A percentile compares a stretch with the other conserved stretches of the same genome.
These are phyloP conservation scores for Nasonia oneida DNA, from an alignment of 2,888 invertebrate species.

Conservation along the genomic window DNA sequence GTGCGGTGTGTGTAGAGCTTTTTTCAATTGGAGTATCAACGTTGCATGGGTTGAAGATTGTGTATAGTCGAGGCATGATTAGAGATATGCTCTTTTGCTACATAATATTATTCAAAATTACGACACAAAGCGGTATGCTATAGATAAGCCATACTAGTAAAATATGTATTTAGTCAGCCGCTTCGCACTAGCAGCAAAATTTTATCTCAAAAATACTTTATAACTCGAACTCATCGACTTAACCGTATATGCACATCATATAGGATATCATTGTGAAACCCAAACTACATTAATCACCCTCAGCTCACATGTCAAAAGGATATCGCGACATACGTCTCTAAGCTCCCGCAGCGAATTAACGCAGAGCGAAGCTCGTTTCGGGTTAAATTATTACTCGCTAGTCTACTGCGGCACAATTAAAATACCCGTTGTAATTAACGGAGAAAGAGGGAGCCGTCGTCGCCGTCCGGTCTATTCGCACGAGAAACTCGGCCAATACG, in stretches of 20 bases:
- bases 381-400: slow-evolving; percentile 37
- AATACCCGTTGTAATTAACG: not conserved
- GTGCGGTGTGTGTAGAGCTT: not conserved
- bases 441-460: not conserved
- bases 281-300: not conserved
- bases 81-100: not conserved
- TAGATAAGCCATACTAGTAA: not conserved
- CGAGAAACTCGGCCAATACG: slow-evolving; percentile 27
- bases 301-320: not conserved
- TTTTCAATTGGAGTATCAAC: not conserved
- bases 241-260: too few relatives aligned
- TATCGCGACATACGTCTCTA: not conserved
- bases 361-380: not conserved
- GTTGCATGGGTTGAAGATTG: not conserved
- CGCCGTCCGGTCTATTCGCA: slow-evolving; percentile 45
- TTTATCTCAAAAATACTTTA: not conserved
- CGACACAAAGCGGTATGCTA: too few relatives aligned
- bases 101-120: not conserved
- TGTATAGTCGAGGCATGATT: not conserved
- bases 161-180: slow-evolving; percentile 40
- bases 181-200: not conserved
- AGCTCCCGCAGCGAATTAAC: not conserved
- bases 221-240: not conserved
- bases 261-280: not conserved
- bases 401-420: slow-evolving; percentile 23